A percentile compares a stretch with the other conserved stretches of the same genome.
These are phyloP conservation scores for Eristalinus aeneus DNA, from an alignment of 2,888 invertebrate species.

Conservation along the genomic window DNA sequence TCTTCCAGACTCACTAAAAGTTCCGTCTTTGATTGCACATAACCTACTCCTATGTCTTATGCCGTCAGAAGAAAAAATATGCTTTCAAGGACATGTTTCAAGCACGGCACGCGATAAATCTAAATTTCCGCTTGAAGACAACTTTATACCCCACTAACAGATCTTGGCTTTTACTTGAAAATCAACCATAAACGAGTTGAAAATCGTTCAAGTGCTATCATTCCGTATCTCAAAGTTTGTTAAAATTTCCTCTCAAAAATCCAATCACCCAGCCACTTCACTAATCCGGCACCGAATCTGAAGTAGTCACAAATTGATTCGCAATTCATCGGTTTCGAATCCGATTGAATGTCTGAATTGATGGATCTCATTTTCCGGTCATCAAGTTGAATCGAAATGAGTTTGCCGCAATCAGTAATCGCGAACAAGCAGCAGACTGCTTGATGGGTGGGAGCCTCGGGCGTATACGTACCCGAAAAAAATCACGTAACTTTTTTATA, in stretches of 20 bases:
- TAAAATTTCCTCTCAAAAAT: neutral
- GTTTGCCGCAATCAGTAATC: neutral
- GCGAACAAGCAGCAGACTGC: neutral
- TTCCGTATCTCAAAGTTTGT: too few relatives aligned
- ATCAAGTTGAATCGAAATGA: neutral
- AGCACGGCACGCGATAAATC: too few relatives aligned
- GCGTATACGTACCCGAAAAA: constrained; percentile 26
- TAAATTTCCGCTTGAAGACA: too few relatives aligned
- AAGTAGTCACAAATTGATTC: neutral
- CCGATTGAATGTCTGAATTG: neutral
- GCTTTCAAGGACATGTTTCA: too few relatives aligned
- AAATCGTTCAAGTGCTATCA: too few relatives aligned
- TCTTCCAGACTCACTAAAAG: too few relatives aligned
- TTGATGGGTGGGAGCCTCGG: neutral
- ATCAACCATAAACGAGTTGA: too few relatives aligned
- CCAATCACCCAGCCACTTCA: neutral
- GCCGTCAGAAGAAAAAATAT: too few relatives aligned
- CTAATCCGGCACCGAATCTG: neutral
- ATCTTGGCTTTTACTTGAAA: too few relatives aligned
- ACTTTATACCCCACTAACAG: too few relatives aligned
- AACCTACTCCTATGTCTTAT: too few relatives aligned
- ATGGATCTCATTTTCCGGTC: neutral
- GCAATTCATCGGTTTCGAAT: neutral
- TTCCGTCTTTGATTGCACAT: too few relatives aligned
- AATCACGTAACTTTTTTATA: neutral